Percentiles rank a stretch among this genome's conserved stretches.
phyloP scores from a whole-genome alignment of 2,797 vertebrate genomes.

The Tadarida brasiliensis region DNA sequence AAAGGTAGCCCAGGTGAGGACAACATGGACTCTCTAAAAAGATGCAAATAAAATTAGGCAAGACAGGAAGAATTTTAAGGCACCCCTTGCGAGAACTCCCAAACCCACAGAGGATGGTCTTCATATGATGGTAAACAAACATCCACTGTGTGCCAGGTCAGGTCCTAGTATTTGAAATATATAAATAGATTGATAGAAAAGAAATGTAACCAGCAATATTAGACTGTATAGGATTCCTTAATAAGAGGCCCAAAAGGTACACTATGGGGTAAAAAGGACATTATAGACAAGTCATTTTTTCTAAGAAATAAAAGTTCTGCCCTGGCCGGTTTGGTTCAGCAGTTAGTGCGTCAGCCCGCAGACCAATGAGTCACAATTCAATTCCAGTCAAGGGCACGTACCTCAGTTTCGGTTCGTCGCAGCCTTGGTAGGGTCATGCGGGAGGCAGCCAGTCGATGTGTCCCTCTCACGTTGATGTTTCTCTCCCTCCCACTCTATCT shows the following conservation, averaged over 20 bases:
- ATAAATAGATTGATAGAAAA: background rate
- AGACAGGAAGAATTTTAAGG: conserved; percentile 64
- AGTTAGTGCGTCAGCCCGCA: too few species aligned
- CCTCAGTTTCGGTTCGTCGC: too few species aligned
- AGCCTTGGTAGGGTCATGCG: too few species aligned
- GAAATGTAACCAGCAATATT: conserved; percentile 23
- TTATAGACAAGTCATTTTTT: background rate
- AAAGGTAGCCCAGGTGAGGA: background rate
- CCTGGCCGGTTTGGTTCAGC: too few species aligned
- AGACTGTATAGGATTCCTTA: background rate
- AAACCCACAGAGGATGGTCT: background rate
- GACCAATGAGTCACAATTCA: too few species aligned
- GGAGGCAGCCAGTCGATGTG: too few species aligned
- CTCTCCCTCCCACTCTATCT: too few species aligned
- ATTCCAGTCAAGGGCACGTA: too few species aligned
- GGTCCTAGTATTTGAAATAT: conserved; percentile 37
- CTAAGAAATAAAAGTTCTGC: conserved; percentile 38
- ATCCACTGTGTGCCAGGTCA: background rate
- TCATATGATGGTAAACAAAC: background rate
- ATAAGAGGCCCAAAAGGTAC: background rate
- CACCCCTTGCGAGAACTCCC: conserved; percentile 47
- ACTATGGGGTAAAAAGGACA: background rate
- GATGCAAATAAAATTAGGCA: background rate
- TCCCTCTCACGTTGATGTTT: too few species aligned
- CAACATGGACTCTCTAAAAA: background rate